Evolutionary conservation across 2,888 invertebrate species (phyloP), one percentile per base, ranked within the genome.

Genomic region (Dione vanillae): DNA sequence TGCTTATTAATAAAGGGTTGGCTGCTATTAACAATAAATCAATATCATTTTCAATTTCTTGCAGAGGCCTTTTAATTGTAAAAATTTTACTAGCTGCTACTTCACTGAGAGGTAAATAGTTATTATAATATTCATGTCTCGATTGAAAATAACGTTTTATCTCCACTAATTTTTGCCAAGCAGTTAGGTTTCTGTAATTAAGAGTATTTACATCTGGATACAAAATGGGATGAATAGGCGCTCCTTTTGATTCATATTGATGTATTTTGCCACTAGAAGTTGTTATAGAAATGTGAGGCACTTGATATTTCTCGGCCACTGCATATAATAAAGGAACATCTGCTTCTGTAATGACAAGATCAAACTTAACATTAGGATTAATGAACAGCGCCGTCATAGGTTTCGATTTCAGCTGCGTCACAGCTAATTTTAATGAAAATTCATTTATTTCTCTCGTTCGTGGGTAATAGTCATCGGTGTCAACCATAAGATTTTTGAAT

Each of bases 341-440:
- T n/a, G 92, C 89, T 81, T 95, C 95, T 3, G 93, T 88, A 49
- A 95, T 83, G 0, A 95, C 90, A 43, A 95, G 78, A 80, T 95
- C 95, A 75, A 95, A 95, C 68, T 88, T 86, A 37, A 92, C 82
- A 41, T 89, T 89, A 0, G 88, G 88, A 70, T 91, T 92, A 3
- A 88, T 81, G 8, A 92, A 78, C 12, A 92, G 74, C 1, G 92
- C 85, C 14, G 83, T 81, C 90, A 92, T 88, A 67, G 85, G 85
- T 70, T 92, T 89, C 0, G 92, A 91, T 74, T 83, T 89, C 19
- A 93, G 71, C 71, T 93, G 93, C 1, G 89, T 85, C 61, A 90
- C 87, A 0, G 86, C 90, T 69, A 92, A 70, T 79, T 88, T 91
- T 1, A 92, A 64, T 0, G 83, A 79, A 0, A 88, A 78, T 47